Conservation (phyloP, 2,113 vertebrate genomes). For the Eolophus roseicapilla region DNA sequence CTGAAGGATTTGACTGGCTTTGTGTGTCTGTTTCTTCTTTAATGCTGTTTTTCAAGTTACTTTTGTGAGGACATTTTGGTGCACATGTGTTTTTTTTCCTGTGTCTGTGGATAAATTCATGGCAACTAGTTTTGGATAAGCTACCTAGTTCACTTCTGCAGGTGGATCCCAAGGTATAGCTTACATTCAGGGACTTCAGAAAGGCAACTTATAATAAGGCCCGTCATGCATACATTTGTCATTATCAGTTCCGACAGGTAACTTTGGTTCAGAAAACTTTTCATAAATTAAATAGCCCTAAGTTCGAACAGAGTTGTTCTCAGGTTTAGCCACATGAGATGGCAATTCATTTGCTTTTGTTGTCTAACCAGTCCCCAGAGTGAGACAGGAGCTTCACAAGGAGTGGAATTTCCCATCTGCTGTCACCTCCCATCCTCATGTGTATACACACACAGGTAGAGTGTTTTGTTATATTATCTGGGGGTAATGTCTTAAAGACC, state of each 20-base stretch:
- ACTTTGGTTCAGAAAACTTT: not conserved
- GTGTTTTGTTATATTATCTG: not conserved
- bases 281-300: not conserved
- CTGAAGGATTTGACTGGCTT: not conserved
- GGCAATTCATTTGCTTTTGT: not conserved
- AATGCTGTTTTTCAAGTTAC: not conserved
- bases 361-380: not conserved
- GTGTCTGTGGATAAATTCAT: not conserved
- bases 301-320: not conserved
- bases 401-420: not conserved
- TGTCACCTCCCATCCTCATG: rapidly evolving
- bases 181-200: not conserved
- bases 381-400: not conserved
- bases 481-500: not conserved
- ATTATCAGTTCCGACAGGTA: not conserved
- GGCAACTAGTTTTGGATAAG: not conserved
- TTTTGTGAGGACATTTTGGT: not conserved
- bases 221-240: not conserved
- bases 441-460: rapidly evolving
- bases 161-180: not conserved
- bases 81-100: rapidly evolving
- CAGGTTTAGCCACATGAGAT: not conserved
- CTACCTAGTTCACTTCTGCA: not conserved
- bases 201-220: not conserved
- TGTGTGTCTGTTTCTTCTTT: not conserved